These are phyloP conservation scores for Megalurothrips usitatus DNA, from an alignment of 2,888 invertebrate species.

Conservation along the genomic window DNA sequence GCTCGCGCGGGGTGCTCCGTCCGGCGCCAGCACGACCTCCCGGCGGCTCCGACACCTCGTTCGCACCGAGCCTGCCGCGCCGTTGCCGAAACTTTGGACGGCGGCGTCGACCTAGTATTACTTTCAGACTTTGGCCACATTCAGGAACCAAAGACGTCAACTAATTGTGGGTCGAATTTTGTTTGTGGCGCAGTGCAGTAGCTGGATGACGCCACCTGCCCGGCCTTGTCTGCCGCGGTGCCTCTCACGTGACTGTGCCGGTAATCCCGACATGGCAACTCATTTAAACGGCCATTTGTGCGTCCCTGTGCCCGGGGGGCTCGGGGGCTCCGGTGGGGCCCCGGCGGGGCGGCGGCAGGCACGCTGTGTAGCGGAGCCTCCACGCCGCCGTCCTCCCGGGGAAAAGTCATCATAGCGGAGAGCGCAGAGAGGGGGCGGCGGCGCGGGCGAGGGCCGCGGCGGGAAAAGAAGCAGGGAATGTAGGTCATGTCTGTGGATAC, in stretches of 20 bases:
- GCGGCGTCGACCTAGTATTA: no score
- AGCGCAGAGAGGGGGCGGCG: background rate
- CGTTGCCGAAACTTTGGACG: no score
- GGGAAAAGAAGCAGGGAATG: background rate
- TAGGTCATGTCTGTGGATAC: constrained; percentile 17
- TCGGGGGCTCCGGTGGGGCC: background rate
- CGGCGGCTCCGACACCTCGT: no score
- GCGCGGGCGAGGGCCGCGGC: background rate
- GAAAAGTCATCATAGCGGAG: background rate
- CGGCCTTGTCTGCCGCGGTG: background rate
- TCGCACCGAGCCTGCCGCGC: no score
- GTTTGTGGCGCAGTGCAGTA: no score
- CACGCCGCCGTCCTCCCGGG: background rate
- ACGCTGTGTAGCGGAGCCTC: background rate
- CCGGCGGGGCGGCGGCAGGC: background rate
- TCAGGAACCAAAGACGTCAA: no score
- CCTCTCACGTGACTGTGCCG: background rate
- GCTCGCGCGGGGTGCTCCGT: no score
- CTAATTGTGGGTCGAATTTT: no score
- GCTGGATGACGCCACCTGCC: background rate
- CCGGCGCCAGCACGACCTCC: no score
- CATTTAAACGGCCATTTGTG: constrained; percentile 8
- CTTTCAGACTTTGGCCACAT: no score
- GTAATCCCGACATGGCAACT: background rate
- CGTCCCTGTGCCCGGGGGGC: no score